A percentile compares a stretch with the other conserved stretches of the same genome.
Evolutionary conservation across 2,888 invertebrate species (phyloP).

Genomic region (Perdita meconis): DNA sequence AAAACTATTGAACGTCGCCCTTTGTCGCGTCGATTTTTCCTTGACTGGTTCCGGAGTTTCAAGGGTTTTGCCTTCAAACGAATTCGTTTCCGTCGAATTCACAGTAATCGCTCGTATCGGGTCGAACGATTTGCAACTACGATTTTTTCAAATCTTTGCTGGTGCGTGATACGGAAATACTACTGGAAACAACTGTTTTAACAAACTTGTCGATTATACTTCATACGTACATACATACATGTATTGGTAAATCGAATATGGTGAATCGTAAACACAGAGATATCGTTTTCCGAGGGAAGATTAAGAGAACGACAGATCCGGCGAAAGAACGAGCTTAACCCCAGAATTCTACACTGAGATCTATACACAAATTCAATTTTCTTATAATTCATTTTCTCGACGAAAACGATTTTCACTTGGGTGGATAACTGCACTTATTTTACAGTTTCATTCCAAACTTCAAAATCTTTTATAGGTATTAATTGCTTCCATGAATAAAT

Average conservation of each 20-base stretch:
- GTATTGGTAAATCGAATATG: constrained; percentile 26
- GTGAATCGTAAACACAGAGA: constrained; percentile 24
- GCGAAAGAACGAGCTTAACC: constrained; percentile 10
- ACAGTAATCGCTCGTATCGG: neutral
- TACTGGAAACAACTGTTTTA: constrained; percentile 8
- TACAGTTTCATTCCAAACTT: too few species aligned
- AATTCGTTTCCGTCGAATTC: neutral
- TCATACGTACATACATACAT: constrained; percentile 1
- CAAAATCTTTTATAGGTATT: too few species aligned
- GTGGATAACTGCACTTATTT: too few species aligned
- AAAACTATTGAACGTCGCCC: neutral
- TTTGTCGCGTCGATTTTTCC: neutral
- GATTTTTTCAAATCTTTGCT: neutral
- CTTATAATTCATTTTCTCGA: neutral
- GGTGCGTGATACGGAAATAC: neutral
- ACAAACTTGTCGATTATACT: constrained; percentile 27
- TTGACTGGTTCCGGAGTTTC: neutral
- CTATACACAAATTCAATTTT: neutral
- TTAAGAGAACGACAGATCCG: constrained; percentile 30
- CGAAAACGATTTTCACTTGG: neutral
- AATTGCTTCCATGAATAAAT: too few species aligned
- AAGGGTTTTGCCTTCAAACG: neutral
- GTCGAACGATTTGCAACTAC: neutral
- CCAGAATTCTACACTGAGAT: neutral
- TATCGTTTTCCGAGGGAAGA: constrained; percentile 7